These are phyloP conservation scores for Cacatua alba DNA, from an alignment of 2,113 vertebrate genomes.

Conservation along the genomic window DNA sequence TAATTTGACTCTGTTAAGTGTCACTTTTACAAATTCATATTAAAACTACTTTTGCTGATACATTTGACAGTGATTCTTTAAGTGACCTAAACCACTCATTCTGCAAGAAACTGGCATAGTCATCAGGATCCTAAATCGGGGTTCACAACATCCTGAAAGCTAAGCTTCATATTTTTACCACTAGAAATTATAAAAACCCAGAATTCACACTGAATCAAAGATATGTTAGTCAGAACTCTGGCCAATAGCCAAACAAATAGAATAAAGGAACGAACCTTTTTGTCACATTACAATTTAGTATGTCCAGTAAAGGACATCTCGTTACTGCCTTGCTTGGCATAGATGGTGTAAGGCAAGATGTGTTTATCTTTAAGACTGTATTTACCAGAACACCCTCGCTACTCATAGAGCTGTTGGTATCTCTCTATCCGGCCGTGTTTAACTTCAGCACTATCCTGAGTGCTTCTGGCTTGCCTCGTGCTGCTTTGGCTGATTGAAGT, in stretches of 20 bases:
- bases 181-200: not conserved
- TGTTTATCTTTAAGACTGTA: constrained; percentile 46
- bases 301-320: not conserved
- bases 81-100: not conserved
- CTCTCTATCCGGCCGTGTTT: not conserved
- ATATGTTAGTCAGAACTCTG: not conserved
- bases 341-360: not conserved
- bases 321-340: not conserved
- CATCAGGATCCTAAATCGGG: not conserved
- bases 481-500: not conserved
- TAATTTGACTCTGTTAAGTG: not conserved
- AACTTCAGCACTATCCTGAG: not conserved
- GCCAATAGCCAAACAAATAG: not conserved
- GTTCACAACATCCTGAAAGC: not conserved
- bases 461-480: not conserved
- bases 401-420: not conserved
- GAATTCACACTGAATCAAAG: not conserved
- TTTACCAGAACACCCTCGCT: not conserved
- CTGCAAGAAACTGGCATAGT: not conserved
- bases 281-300: not conserved
- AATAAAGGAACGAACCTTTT: not conserved
- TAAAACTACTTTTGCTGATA: not conserved
- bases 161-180: not conserved
- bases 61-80: not conserved
- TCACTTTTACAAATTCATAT: not conserved